Evolutionary conservation across 1,140 invertebrate species (phyloP), one percentile per base, ranked within the genome.

Genomic region (Hirudo medicinalis): DNA sequence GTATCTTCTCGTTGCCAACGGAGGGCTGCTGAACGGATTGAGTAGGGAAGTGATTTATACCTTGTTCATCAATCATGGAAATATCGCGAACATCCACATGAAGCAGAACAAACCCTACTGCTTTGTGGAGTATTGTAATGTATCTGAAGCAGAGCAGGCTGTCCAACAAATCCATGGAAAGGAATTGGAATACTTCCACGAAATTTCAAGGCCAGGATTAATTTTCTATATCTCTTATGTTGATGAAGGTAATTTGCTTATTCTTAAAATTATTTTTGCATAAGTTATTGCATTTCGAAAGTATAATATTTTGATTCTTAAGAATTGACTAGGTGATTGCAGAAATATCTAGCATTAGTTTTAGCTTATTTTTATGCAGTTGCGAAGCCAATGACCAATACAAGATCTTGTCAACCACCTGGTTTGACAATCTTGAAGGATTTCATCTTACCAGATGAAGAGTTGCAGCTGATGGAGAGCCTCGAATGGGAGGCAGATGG

Each of bases 371-470:
- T 63, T 13, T 63, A n/a, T 32, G 0, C 22, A 25, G 22, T 63
- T 5, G 29, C 22, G 4, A 22, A 27, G 25, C 25, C 49, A 5
- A 54, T 25, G 29, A 20, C 55, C 32, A 68, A 36, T 60, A 25
- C 17, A 32, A 20, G 19, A 13, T 49, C 54, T 81, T 32, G 29
- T 68, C 71, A 75, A 67, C 91, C 91, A n/a, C 78, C 84, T 71
- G 92, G 91, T 13, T 83, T 94, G n/a, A 77, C 81, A 49, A 68
- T 95, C 71, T 72, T 91, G 53, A 78, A 87, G 70, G 81, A 94
- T 78, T 91, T 92, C 83, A 83, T 95, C 40, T 86, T 84, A 66
- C 79, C 83, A 73, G 84, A 87, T 67, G 88, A 93, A 83, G 91
- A 93, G 79, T 54, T 78, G 6, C 53, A 74, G n/a, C 80, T 94